A percentile compares a stretch with the other conserved stretches of the same genome.
phyloP scores from a whole-genome alignment of 2,888 invertebrate genomes.

The Acleris cristana region DNA sequence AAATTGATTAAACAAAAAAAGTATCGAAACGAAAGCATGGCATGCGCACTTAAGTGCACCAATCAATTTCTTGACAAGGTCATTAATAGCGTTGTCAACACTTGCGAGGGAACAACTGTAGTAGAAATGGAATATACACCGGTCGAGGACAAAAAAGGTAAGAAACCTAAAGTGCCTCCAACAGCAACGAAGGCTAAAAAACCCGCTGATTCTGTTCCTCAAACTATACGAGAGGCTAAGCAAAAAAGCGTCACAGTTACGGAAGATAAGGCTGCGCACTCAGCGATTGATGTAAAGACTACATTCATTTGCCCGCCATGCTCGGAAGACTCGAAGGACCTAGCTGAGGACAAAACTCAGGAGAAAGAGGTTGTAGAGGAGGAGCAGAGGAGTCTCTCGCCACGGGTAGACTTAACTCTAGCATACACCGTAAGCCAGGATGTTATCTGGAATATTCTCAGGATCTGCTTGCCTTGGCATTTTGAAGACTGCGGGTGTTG shows the following conservation, averaged over 20 bases:
- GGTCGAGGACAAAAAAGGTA: conserved; percentile 56
- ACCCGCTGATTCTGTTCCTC: conserved; percentile 49
- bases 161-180: conserved; percentile 44
- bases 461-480: conserved; percentile 73
- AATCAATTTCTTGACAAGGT: conserved; percentile 61
- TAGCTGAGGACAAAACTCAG: conserved; percentile 52
- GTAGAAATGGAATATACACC: conserved; percentile 61
- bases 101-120: conserved; percentile 67
- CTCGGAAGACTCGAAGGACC: conserved; percentile 48
- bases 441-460: conserved; percentile 71
- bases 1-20: conserved; percentile 66
- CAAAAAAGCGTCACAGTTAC: conserved; percentile 49
- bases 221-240: conserved; percentile 61
- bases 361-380: conserved; percentile 58
- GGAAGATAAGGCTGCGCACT: conserved; percentile 52
- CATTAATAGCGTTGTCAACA: conserved; percentile 59
- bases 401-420: conserved; percentile 57
- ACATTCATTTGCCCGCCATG: conserved; percentile 71
- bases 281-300: conserved; percentile 58
- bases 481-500: conserved; percentile 44
- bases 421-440: conserved; percentile 66
- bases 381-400: conserved; percentile 54
- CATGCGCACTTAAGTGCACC: conserved; percentile 65
- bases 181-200: conserved; percentile 47
- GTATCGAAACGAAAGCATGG: conserved; percentile 66